A percentile compares a stretch with the other conserved stretches of the same genome.
phyloP scores from a whole-genome alignment of 2,888 invertebrate species.

The Drosophila parthenogenetica region DNA sequence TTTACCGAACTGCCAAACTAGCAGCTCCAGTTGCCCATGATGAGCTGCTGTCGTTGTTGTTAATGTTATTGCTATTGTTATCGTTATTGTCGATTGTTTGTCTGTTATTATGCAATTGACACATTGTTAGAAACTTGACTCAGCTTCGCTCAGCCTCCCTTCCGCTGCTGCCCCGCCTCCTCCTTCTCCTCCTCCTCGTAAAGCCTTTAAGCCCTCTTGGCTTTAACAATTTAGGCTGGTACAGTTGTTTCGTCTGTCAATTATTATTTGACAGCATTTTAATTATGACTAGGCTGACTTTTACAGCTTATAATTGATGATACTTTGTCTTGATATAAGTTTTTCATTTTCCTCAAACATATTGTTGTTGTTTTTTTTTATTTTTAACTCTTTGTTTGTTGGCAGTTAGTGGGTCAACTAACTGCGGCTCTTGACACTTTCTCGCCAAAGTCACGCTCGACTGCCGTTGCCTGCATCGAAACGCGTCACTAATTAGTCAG shows the following conservation, averaged over 20 bases:
- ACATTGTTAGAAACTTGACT: slow-evolving; percentile 66
- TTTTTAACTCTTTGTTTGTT: slow-evolving; percentile 18
- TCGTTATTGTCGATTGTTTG: slow-evolving; percentile 3
- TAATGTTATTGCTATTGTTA: slow-evolving; percentile 21
- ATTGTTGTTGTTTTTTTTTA: slow-evolving; percentile 20
- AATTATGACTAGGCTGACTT: slow-evolving; percentile 60
- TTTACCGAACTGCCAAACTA: neutral
- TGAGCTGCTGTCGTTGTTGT: slow-evolving; percentile 43
- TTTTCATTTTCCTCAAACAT: slow-evolving; percentile 10
- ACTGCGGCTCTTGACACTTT: slow-evolving; percentile 64
- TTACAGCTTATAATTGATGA: slow-evolving; percentile 69
- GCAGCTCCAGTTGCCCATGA: slow-evolving; percentile 35
- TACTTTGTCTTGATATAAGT: slow-evolving; percentile 40
- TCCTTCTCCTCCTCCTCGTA: neutral
- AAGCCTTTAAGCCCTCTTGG: neutral
- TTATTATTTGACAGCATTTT: slow-evolving; percentile 76
- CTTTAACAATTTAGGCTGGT: neutral
- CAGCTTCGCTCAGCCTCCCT: neutral
- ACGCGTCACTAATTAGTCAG: slow-evolving; percentile 45
- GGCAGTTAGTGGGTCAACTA: slow-evolving; percentile 25
- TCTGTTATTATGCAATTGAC: slow-evolving; percentile 70
- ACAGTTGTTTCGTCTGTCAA: slow-evolving; percentile 46
- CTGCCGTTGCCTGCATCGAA: slow-evolving; percentile 28
- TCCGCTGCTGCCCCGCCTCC: neutral
- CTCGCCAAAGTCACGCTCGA: slow-evolving; percentile 65